Percentiles rank a stretch among this genome's conserved stretches.
Conservation (phyloP, 1,140 invertebrate genomes). For the Halesus radiatus region DNA sequence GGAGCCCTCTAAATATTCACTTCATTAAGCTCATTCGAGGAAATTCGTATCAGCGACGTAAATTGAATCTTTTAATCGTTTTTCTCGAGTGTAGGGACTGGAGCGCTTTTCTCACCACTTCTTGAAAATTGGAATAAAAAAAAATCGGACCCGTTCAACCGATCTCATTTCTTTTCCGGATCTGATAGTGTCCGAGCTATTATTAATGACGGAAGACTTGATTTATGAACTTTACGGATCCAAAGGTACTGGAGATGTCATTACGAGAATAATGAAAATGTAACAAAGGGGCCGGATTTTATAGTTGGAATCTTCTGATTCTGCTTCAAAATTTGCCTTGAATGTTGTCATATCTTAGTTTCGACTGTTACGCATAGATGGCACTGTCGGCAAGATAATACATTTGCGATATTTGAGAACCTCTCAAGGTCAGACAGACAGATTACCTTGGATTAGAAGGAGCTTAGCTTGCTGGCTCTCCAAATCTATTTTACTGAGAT, state of each 20-base stretch:
- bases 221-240: neutral
- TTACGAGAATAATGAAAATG: too few relatives aligned
- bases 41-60: neutral
- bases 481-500: too few relatives aligned
- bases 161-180: slow-evolving; percentile 1
- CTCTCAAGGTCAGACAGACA: too few relatives aligned
- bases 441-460: too few relatives aligned
- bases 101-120: neutral
- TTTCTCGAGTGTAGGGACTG: neutral
- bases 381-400: too few relatives aligned
- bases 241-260: neutral
- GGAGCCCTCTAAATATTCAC: neutral
- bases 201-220: neutral
- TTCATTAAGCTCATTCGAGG: neutral
- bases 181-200: neutral
- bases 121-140: slow-evolving; percentile 1
- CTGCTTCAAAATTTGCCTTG: too few relatives aligned
- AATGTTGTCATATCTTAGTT: too few relatives aligned
- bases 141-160: neutral
- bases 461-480: too few relatives aligned
- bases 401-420: too few relatives aligned
- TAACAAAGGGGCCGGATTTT: too few relatives aligned
- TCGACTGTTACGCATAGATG: too few relatives aligned
- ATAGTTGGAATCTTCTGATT: too few relatives aligned
- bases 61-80: slow-evolving; percentile 13